Evolutionary conservation across 2,113 vertebrate genomes (phyloP).

Genomic region (Proteles cristata): DNA sequence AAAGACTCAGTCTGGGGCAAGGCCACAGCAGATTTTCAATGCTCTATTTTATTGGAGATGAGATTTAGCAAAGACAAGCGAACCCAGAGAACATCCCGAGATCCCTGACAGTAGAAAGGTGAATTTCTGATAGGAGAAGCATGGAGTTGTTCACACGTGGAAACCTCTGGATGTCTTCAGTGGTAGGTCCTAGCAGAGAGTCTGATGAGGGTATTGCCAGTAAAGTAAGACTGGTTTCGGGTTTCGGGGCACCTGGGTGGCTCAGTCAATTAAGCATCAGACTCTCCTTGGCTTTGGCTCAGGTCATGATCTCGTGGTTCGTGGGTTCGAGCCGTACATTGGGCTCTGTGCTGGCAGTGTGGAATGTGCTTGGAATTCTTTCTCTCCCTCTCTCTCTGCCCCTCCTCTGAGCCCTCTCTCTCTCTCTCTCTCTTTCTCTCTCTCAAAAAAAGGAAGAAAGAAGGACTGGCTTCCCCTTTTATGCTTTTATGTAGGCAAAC

Average conservation of each 20-base stretch:
- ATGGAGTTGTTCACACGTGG: background rate
- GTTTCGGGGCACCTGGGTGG: too few relatives aligned
- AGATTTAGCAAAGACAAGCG: background rate
- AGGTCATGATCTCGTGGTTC: too few relatives aligned
- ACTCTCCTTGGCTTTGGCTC: too few relatives aligned
- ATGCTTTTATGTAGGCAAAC: background rate
- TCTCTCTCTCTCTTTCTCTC: too few relatives aligned
- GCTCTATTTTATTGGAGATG: background rate
- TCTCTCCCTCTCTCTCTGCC: too few relatives aligned
- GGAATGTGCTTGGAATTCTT: too few relatives aligned
- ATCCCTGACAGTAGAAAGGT: fast-evolving
- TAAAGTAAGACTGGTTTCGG: background rate
- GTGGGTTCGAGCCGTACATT: too few relatives aligned
- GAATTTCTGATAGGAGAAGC: background rate
- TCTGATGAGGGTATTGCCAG: fast-evolving
- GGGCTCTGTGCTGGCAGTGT: too few relatives aligned
- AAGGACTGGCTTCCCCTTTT: background rate
- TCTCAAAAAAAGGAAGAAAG: too few relatives aligned
- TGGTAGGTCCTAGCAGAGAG: background rate
- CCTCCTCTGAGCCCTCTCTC: too few relatives aligned
- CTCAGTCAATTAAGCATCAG: too few relatives aligned
- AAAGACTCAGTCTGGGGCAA: background rate
- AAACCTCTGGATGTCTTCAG: background rate
- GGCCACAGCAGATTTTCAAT: background rate
- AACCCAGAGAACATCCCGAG: background rate